Evolutionary conservation across 2,888 invertebrate species (phyloP).

Genomic region (Dynastes maya): DNA sequence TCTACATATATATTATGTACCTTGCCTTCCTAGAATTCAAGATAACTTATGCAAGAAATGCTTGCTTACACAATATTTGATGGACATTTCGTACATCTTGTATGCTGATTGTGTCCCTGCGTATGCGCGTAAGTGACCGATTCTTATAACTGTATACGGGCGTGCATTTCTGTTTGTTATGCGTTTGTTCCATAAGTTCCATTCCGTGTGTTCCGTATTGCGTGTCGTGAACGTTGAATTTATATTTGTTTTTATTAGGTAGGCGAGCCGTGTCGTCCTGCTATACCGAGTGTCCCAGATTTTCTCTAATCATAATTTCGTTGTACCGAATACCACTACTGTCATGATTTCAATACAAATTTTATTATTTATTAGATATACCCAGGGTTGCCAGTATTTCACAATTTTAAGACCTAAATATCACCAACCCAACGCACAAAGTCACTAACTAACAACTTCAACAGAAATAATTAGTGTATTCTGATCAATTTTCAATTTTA

Average conservation of each 20-base stretch:
- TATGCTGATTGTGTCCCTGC: not conserved
- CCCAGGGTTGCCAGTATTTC: too few relatives aligned
- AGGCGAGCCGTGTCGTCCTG: not conserved
- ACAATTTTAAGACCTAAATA: too few relatives aligned
- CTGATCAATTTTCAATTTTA: too few relatives aligned
- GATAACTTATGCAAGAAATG: conserved; percentile 46
- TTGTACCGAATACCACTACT: too few relatives aligned
- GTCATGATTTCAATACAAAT: too few relatives aligned
- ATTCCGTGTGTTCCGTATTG: conserved; percentile 13
- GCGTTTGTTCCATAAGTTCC: not conserved
- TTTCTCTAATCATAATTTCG: too few relatives aligned
- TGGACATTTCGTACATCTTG: conserved; percentile 14
- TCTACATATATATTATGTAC: conserved; percentile 14
- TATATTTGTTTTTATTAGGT: conserved; percentile 16
- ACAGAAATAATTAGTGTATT: too few relatives aligned
- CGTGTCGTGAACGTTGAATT: conserved; percentile 16
- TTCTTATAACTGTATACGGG: not conserved
- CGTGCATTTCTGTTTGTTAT: not conserved
- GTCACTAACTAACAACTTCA: too few relatives aligned
- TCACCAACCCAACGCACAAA: too few relatives aligned
- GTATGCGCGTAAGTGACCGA: not conserved
- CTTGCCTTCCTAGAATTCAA: conserved; percentile 53
- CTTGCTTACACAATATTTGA: conserved; percentile 46
- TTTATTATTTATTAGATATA: too few relatives aligned
- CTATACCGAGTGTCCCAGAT: not conserved